phyloP scores from a whole-genome alignment of 2,888 invertebrate genomes.

The Dicyrtomina minuta region DNA sequence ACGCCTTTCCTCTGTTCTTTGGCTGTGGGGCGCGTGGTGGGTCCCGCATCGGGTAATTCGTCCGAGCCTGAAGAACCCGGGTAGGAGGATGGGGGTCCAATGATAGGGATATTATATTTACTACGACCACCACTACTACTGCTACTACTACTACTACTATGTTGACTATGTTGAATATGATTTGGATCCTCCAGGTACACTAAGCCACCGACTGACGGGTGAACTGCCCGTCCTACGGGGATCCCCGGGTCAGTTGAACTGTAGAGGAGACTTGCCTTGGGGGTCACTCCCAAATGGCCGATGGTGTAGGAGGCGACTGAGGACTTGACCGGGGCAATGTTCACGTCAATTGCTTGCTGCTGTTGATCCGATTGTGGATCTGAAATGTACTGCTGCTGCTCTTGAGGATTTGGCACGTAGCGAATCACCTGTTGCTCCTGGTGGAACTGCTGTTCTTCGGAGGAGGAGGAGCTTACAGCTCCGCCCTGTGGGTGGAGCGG shows the following conservation, averaged over 20 bases:
- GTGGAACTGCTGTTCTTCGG: constrained; percentile 4
- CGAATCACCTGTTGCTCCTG: background rate
- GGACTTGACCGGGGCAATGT: constrained; percentile 37
- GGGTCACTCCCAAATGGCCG: constrained; percentile 11
- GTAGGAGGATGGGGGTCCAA: no score
- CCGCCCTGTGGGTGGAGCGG: constrained; percentile 1
- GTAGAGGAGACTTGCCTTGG: constrained; percentile 23
- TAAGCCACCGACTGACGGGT: constrained; percentile 37
- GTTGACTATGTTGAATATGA: no score
- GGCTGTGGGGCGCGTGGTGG: background rate
- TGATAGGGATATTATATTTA: no score
- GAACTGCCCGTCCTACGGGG: constrained; percentile 23
- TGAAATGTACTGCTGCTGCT: constrained; percentile 1
- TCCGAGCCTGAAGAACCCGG: no score
- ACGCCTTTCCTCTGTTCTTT: constrained; percentile 37
- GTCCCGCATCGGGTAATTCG: no score
- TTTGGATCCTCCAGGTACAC: constrained; percentile 43
- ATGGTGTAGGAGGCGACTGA: constrained; percentile 41
- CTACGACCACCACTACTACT: no score
- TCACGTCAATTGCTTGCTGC: background rate
- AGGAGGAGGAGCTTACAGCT: constrained; percentile 16
- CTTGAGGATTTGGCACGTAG: background rate
- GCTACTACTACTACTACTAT: no score
- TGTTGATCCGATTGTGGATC: constrained; percentile 33
- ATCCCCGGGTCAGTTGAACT: constrained; percentile 22